Evolutionary conservation across 2,113 vertebrate species (phyloP).

Genomic region (Crypturellus undulatus): DNA sequence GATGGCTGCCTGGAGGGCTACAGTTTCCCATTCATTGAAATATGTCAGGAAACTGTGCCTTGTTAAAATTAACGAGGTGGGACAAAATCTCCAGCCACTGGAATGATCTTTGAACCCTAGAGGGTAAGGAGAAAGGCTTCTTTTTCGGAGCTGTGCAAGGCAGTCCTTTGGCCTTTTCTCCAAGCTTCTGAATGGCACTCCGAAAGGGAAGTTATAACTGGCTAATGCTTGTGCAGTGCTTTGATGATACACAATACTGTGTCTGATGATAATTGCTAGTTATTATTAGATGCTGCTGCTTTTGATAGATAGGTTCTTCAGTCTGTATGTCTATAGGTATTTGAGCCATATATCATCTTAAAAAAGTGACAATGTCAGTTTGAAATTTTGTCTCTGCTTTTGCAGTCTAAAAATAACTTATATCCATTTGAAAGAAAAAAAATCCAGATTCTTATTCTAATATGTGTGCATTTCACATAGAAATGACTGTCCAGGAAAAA

Average conservation of each 20-base stretch:
- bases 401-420: slow-evolving; percentile 33
- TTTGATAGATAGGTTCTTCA: background rate
- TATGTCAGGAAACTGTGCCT: background rate
- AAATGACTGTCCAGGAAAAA: slow-evolving; percentile 47
- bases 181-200: background rate
- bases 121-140: background rate
- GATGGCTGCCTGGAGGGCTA: background rate
- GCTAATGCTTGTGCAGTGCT: background rate
- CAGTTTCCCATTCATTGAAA: slow-evolving; percentile 17
- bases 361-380: slow-evolving; percentile 6
- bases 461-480: slow-evolving; percentile 41
- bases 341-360: background rate
- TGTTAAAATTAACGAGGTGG: background rate
- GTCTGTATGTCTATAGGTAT: background rate
- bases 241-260: background rate
- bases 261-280: background rate
- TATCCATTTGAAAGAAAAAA: slow-evolving; percentile 50
- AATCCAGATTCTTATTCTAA: slow-evolving; percentile 21
- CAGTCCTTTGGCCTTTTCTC: background rate
- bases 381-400: slow-evolving; percentile 24
- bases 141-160: background rate
- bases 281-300: background rate
- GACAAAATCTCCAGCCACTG: background rate
- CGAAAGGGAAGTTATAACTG: background rate
- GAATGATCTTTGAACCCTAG: background rate